These are phyloP conservation scores for Catostomus latipinnis DNA, from an alignment of 2,797 vertebrate species.

Conservation along the genomic window DNA sequence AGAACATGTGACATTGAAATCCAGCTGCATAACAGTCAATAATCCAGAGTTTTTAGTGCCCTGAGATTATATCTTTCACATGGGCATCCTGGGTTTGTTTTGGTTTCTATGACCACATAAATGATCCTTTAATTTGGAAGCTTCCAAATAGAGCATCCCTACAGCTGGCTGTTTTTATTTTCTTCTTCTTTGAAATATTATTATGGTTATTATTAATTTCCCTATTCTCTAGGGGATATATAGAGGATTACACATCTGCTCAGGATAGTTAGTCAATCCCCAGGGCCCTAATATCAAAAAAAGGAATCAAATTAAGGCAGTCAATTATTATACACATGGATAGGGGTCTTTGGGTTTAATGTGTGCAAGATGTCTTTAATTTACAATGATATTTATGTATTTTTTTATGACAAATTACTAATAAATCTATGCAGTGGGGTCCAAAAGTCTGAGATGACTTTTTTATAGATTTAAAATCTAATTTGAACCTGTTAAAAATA, in stretches of 20 bases:
- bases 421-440: no score
- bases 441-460: no score
- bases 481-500: no score
- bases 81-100: slow-evolving; percentile 71
- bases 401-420: neutral
- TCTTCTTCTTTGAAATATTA: slow-evolving; percentile 11
- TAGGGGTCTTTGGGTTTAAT: neutral
- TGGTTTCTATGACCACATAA: slow-evolving; percentile 74
- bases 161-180: slow-evolving; percentile 43
- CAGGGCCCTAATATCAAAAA: slow-evolving; percentile 11
- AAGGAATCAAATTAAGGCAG: slow-evolving; percentile 7
- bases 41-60: slow-evolving; percentile 75
- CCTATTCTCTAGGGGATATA: slow-evolving; percentile 6
- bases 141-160: slow-evolving; percentile 41
- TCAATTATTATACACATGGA: neutral
- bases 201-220: slow-evolving; percentile 59
- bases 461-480: no score
- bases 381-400: neutral
- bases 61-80: slow-evolving; percentile 75
- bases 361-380: neutral
- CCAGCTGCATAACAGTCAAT: slow-evolving; percentile 75
- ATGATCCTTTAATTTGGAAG: slow-evolving; percentile 64
- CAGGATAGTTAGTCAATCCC: slow-evolving; percentile 34
- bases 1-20: slow-evolving; percentile 76
- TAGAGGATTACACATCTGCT: slow-evolving; percentile 52